Conservation (phyloP, 2,113 vertebrate genomes). For the Lagopus muta region DNA sequence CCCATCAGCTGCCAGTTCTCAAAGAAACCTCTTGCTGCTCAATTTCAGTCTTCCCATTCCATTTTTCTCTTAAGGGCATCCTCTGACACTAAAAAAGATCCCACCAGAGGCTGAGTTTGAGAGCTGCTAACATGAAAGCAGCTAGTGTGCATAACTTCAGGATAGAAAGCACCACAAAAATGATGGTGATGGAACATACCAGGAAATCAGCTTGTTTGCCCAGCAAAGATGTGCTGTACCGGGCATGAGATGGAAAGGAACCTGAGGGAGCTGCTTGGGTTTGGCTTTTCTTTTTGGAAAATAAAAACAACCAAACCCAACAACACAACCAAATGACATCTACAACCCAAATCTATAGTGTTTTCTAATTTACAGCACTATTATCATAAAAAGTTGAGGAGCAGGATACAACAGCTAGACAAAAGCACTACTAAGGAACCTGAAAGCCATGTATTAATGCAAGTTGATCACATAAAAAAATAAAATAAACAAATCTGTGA, state of each 20-base stretch:
- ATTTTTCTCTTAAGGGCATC: too few species aligned
- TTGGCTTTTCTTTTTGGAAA: neutral
- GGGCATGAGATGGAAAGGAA: neutral
- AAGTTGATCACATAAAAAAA: neutral
- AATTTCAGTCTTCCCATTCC: too few species aligned
- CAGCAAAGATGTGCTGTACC: neutral
- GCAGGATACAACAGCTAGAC: neutral
- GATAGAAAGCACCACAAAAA: neutral
- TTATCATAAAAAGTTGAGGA: neutral
- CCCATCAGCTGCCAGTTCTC: too few species aligned
- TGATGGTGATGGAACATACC: neutral
- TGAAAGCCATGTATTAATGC: neutral
- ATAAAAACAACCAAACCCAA: neutral
- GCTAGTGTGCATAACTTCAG: neutral
- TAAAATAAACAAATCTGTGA: neutral
- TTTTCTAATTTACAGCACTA: neutral
- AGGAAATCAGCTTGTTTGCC: slow-evolving; percentile 24
- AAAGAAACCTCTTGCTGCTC: too few species aligned
- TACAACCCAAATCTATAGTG: neutral
- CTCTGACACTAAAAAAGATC: too few species aligned
- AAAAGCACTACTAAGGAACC: neutral
- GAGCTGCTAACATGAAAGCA: too few species aligned
- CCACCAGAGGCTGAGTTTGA: too few species aligned
- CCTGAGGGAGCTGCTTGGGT: neutral
- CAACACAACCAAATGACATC: neutral